A percentile compares a stretch with the other conserved stretches of the same genome.
These are phyloP conservation scores for Alcedo quadribrachys DNA, from an alignment of 2,797 vertebrate species.

Conservation along the genomic window DNA sequence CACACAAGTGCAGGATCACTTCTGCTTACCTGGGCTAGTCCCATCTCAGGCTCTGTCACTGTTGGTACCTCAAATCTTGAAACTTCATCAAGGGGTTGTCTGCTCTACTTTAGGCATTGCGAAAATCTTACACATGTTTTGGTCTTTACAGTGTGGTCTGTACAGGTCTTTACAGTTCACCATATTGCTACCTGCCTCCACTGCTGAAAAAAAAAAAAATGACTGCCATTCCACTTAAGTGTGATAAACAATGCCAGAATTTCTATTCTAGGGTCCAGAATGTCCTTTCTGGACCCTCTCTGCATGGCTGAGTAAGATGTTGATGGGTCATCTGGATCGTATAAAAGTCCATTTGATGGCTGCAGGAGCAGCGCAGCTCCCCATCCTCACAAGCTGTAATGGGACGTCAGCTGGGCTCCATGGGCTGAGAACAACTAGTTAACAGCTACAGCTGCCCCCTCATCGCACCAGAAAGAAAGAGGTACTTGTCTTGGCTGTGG, in stretches of 20 bases:
- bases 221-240: not conserved
- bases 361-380: not conserved
- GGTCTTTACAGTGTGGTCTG: not conserved
- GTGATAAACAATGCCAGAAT: not conserved
- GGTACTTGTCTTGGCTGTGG: fast-evolving
- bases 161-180: not conserved
- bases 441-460: not conserved
- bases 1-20: not conserved
- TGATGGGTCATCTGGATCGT: not conserved
- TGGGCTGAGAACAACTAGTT: fast-evolving
- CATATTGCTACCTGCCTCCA: not conserved
- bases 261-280: not conserved
- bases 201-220: not conserved
- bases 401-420: not conserved
- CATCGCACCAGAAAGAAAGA: not conserved
- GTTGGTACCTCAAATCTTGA: fast-evolving
- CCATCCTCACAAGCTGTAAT: fast-evolving
- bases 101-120: not conserved
- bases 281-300: not conserved
- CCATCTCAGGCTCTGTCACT: not conserved
- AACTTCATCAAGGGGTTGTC: not conserved
- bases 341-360: not conserved
- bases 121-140: not conserved
- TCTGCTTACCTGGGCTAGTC: not conserved
- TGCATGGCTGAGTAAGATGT: not conserved